Conservation (phyloP, 2,797 vertebrate genomes). For the Anguilla pacifica region DNA sequence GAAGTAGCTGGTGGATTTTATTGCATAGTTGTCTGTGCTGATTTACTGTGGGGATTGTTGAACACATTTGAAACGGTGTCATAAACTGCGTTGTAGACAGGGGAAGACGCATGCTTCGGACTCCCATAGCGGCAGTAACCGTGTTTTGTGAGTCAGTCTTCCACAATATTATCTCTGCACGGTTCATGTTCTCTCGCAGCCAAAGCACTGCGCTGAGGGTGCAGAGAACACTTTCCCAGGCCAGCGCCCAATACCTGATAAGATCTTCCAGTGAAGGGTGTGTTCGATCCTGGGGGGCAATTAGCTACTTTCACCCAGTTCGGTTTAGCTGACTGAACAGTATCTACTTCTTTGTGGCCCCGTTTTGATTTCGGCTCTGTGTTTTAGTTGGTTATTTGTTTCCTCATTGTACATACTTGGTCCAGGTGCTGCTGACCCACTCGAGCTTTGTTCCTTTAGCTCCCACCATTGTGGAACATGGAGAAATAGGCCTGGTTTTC, state of each 20-base stretch:
- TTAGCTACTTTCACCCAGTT: neutral
- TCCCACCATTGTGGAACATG: neutral
- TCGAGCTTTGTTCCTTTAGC: neutral
- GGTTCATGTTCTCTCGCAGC: neutral
- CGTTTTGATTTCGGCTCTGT: neutral
- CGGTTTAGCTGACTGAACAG: neutral
- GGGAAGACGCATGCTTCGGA: neutral
- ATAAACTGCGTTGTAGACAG: neutral
- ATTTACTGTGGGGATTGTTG: neutral
- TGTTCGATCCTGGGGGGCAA: constrained; percentile 1
- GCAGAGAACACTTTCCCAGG: neutral
- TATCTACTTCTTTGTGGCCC: constrained; percentile 11
- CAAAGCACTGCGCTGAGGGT: neutral
- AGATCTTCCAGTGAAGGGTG: neutral
- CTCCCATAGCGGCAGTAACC: neutral
- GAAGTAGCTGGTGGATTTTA: neutral
- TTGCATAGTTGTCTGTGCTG: neutral
- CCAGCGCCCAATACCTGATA: neutral
- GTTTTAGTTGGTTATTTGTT: neutral
- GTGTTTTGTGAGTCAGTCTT: neutral
- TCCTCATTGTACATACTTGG: neutral
- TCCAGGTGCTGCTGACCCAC: neutral
- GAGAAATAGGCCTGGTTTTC: neutral
- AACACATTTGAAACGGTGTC: neutral
- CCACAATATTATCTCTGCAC: neutral